Evolutionary conservation across 2,888 invertebrate genomes (phyloP).

Genomic region (Steinernema scapterisci): DNA sequence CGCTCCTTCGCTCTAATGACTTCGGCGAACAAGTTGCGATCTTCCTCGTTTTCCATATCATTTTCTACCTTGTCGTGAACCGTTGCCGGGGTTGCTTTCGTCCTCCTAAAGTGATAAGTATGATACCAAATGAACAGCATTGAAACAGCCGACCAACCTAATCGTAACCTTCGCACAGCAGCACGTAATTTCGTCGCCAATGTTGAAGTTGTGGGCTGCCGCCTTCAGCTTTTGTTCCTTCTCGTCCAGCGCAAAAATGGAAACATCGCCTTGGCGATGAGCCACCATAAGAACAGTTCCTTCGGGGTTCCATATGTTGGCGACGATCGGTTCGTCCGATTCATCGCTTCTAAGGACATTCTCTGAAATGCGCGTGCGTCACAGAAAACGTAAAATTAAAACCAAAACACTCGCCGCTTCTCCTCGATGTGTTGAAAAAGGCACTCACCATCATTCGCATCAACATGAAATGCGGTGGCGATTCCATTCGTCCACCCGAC

Average conservation of each 20-base stretch:
- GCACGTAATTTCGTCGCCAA: constrained; percentile 14
- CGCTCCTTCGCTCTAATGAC: constrained; percentile 6
- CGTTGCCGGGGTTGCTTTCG: background rate
- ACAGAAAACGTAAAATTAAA: no score
- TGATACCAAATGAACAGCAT: no score
- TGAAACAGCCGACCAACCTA: no score
- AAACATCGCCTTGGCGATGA: background rate
- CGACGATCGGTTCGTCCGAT: constrained; percentile 13
- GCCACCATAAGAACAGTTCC: constrained; percentile 12
- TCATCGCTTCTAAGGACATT: constrained; percentile 12
- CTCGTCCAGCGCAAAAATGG: background rate
- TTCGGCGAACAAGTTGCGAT: background rate
- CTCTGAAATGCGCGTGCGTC: background rate
- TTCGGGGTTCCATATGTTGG: constrained; percentile 7
- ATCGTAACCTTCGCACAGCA: background rate
- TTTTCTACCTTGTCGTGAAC: background rate
- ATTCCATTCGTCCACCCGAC: constrained; percentile 51
- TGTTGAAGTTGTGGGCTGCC: background rate
- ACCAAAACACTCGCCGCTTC: no score
- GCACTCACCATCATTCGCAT: background rate
- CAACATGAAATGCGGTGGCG: background rate
- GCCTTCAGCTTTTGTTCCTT: background rate
- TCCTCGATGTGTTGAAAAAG: no score
- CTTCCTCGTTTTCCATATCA: background rate
- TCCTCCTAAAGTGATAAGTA: constrained; percentile 11